A percentile compares a stretch with the other conserved stretches of the same genome.
Evolutionary conservation across 2,888 invertebrate genomes (phyloP).

Genomic region (Sminthurides aquaticus): DNA sequence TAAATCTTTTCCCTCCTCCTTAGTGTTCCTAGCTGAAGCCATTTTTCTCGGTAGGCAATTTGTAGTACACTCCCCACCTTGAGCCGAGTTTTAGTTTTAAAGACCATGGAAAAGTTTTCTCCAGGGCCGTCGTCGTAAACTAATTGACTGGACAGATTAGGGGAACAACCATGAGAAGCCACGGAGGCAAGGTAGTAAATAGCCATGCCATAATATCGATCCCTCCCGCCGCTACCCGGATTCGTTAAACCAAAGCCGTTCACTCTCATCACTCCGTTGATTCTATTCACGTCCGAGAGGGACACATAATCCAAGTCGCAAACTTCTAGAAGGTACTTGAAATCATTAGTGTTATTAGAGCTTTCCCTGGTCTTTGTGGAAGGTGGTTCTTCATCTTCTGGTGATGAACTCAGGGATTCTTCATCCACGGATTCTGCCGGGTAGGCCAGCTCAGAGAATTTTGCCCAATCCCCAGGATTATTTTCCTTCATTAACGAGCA

Average conservation of each 20-base stretch:
- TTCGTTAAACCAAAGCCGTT: neutral
- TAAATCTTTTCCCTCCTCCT: conserved; percentile 14
- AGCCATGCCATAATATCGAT: conserved; percentile 12
- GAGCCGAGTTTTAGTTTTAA: conserved; percentile 8
- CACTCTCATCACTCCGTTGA: neutral
- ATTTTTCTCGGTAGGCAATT: conserved; percentile 14
- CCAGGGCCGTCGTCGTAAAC: conserved; percentile 16
- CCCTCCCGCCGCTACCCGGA: neutral
- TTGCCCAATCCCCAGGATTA: no score
- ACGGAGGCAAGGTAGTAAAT: conserved; percentile 12
- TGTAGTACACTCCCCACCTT: neutral
- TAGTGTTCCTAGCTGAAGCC: conserved; percentile 13
- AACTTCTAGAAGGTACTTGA: neutral
- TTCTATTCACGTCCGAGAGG: neutral
- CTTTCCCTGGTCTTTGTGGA: no score
- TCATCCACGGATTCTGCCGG: no score
- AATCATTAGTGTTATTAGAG: no score
- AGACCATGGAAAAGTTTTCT: conserved; percentile 8
- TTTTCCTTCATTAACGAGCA: no score
- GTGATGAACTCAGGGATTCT: no score
- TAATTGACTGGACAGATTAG: conserved; percentile 8
- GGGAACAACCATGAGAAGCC: conserved; percentile 17
- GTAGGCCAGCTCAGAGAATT: no score
- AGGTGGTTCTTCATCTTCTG: no score
- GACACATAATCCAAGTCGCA: neutral